phyloP scores from a whole-genome alignment of 2,113 vertebrate species.

The Microtus pennsylvanicus region DNA sequence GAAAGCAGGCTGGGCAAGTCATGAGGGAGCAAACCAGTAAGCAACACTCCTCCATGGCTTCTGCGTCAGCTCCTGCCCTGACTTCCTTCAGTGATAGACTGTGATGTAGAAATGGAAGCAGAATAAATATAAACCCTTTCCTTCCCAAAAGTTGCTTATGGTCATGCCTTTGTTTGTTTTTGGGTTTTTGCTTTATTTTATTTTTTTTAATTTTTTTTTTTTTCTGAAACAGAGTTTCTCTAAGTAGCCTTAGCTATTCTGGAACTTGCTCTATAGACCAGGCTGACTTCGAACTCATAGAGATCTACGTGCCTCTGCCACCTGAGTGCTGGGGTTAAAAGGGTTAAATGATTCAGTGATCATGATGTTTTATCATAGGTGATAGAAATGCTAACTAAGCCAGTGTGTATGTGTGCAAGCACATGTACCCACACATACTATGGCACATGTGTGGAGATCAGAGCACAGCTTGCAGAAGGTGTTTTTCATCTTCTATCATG shows the following conservation, averaged over 20 bases:
- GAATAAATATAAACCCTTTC: neutral
- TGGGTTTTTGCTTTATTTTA: no score
- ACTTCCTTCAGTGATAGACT: neutral
- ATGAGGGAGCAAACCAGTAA: neutral
- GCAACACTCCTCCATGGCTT: neutral
- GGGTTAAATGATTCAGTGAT: no score
- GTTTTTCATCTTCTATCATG: neutral
- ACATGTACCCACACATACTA: neutral
- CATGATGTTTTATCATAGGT: neutral
- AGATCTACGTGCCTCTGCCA: no score
- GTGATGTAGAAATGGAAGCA: neutral
- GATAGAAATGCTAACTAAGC: neutral
- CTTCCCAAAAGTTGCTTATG: neutral
- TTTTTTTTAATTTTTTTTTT: no score
- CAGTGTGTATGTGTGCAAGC: neutral
- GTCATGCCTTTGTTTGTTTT: neutral
- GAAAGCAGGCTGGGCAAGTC: neutral
- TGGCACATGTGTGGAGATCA: neutral
- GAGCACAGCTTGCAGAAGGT: neutral
- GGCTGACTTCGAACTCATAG: no score
- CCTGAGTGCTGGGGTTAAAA: no score
- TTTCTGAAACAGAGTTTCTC: no score
- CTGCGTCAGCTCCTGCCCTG: neutral
- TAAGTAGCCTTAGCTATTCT: no score
- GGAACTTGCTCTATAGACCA: no score